Evolutionary conservation across 2,888 invertebrate genomes (phyloP).

Genomic region (Acleris cristana): DNA sequence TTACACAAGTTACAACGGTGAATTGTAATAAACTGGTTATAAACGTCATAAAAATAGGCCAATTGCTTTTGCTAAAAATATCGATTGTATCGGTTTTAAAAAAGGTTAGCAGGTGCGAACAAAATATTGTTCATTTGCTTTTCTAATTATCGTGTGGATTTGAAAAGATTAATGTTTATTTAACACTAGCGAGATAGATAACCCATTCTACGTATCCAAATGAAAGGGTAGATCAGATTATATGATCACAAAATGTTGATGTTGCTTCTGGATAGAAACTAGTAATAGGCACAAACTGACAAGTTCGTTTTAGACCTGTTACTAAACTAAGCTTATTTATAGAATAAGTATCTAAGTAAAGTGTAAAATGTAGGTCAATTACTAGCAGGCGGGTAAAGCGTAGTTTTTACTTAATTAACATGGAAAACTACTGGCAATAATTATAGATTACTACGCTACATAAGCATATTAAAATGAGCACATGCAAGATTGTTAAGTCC

Average conservation of each 20-base stretch:
- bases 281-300: too few species aligned
- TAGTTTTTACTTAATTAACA: constrained; percentile 4
- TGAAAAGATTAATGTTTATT: too few species aligned
- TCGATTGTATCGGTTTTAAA: background rate
- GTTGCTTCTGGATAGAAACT: background rate
- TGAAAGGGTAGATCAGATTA: too few species aligned
- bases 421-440: constrained; percentile 3
- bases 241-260: background rate
- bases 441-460: constrained; percentile 7
- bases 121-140: background rate
- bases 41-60: too few species aligned
- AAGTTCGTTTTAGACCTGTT: too few species aligned
- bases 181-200: too few species aligned
- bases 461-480: constrained; percentile 13
- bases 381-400: background rate
- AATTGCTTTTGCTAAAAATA: too few species aligned
- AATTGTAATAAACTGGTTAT: too few species aligned
- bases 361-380: constrained; percentile 23
- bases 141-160: too few species aligned
- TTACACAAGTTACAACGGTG: too few species aligned
- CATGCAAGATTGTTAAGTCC: constrained; percentile 9
- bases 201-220: too few species aligned
- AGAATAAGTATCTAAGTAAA: background rate
- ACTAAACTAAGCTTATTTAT: too few species aligned
- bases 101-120: background rate